Base-by-base conservation (phyloP, 2,113 vertebrate genomes). In the Anarhynchus alexandrinus region DNA sequence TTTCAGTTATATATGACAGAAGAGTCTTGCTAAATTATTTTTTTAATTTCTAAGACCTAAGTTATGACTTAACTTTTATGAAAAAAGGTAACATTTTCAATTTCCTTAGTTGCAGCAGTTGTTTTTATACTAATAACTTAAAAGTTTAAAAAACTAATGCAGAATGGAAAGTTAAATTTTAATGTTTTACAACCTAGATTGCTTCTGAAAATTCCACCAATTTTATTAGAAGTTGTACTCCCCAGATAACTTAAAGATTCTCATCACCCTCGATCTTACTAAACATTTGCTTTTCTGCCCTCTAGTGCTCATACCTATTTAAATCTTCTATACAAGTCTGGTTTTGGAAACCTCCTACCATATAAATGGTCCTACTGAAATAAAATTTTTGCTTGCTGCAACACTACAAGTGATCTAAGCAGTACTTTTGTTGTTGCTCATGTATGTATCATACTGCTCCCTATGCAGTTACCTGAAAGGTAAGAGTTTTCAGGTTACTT, bases 251-350 rank as follows among this genome's bases (percentile, higher is more conserved):
- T 43, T 4, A 9, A 49, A 52, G 29, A 61, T 72, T 62, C 57
- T 69, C 17, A 62, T 17, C 34, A 45, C 29, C 34, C 59, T 11
- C 5, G 0, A 29, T 72, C 27, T 61, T 36, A 15, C 10, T 76
- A 57, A 81, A 64, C 42, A 26, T 74, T 80, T 67, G n/a, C 86
- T 90, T 62, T 95, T 67, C 94, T 90, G 94, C 94, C 95, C 96
- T 94, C 97, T 96, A 96, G 95, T 90, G 96, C 70, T 91, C 55
- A 3, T 9, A 42, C 25, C 49, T 91, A 43, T 38, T 82, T 38
- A 77, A 59, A 38, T 11, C 29, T 22, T 52, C 32, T 43, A 26
- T 3, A 25, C 6, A 78, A 82, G 45, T 4, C 19, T 22, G n/a
- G 5, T 71, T 88, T 66, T 79, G 36, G 83, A 95, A 94, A 86